Base-by-base conservation (phyloP, 1,140 invertebrate species). In the Drosophila ficusphila region DNA sequence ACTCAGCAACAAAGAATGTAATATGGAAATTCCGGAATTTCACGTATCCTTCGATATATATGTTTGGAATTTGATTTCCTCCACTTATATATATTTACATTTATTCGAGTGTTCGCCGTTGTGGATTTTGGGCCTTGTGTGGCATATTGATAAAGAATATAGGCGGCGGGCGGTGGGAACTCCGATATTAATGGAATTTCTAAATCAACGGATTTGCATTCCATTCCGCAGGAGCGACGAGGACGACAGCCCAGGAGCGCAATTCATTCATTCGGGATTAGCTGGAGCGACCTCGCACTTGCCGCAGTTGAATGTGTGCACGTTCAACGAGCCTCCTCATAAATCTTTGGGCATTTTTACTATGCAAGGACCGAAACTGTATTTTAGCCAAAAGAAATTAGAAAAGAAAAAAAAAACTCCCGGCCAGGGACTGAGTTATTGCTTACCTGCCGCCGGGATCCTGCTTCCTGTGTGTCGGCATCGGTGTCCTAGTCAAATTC, bases 251-350 rank as follows among this genome's bases (percentile, higher is more conserved):
- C 65, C 75, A 73, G 71, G 76, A 81, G 77, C 57, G 65, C 78
- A 82, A 82, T 78, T 83, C 79, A 85, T 83, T 64, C 49, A 71
- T 71, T 71, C 67, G 58, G 79, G 75, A 83, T 83, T 82, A 82
- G 79, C 75, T 47, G 34, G 8, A 64, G 56, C 48, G 33, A 48
- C 49, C 52, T 51, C 62, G 31, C 70, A 65, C 58, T 39, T 72
- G 25, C 47, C 42, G 36, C 16, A 25, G 8, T 12, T 56, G 41
- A 19, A 38, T 25, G 33, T 42, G 38, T 53, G 46, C 47, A 61
- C 68, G 54, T 71, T 71, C 68, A 72, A 72, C 46, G 44, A 71
- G 65, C 67, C 69, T 61, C 68, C 72, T 72, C 79, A 83, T 83
- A 75, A 83, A 83, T 83, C 78, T 77, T 71, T 56, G 42, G 41